These are phyloP conservation scores for Galerucella calmariensis DNA, from an alignment of 2,888 invertebrate species.

Conservation along the genomic window DNA sequence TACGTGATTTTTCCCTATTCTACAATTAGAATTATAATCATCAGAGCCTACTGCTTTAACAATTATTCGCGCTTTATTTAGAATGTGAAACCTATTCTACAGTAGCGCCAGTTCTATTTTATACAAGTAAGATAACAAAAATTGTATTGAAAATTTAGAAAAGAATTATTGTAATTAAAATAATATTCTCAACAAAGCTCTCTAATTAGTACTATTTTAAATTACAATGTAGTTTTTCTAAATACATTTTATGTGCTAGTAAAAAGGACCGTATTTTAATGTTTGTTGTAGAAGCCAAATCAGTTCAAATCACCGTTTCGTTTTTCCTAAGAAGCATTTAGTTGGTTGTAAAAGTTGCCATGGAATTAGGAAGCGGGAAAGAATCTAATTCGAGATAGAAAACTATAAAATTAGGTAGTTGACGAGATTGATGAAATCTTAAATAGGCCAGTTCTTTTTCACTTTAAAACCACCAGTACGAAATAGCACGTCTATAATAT, in stretches of 20 bases:
- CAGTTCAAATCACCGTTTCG: constrained; percentile 20
- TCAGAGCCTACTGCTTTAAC: too few species aligned
- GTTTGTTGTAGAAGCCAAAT: constrained; percentile 14
- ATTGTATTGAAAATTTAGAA: too few species aligned
- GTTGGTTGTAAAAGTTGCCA: constrained; percentile 28
- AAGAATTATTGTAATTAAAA: background rate
- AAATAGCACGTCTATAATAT: background rate
- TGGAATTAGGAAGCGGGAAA: constrained; percentile 30
- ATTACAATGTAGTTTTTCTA: constrained; percentile 12
- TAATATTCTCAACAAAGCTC: background rate
- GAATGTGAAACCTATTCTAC: too few species aligned
- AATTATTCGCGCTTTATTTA: too few species aligned
- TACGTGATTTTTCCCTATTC: too few species aligned
- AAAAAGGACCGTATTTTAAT: constrained; percentile 2
- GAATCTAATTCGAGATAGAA: constrained; percentile 33
- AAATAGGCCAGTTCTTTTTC: constrained; percentile 16
- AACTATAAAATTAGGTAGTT: constrained; percentile 39
- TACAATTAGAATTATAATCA: too few species aligned
- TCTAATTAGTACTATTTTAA: background rate
- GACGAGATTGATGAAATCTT: constrained; percentile 38
- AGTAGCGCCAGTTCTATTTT: too few species aligned
- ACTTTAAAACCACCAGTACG: background rate
- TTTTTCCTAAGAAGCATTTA: constrained; percentile 26
- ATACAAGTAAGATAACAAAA: too few species aligned
- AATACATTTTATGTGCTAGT: background rate